phyloP scores from a whole-genome alignment of 2,888 invertebrate genomes.

The Penaeus monodon region DNA sequence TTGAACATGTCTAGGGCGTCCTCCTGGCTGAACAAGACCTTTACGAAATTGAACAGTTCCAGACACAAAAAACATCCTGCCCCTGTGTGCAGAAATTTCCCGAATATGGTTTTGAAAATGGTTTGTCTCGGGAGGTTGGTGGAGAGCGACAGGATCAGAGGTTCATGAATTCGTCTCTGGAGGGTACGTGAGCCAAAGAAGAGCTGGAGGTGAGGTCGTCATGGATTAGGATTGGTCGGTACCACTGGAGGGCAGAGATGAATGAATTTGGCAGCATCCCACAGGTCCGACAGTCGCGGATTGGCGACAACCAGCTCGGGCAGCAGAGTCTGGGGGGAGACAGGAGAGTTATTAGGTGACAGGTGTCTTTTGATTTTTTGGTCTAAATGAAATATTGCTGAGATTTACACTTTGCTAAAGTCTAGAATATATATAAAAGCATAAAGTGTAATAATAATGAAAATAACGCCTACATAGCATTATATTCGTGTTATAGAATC shows the following conservation, averaged over 20 bases:
- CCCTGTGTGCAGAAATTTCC: slow-evolving; percentile 66
- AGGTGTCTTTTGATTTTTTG: no score
- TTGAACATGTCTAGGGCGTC: slow-evolving; percentile 84
- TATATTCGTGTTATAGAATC: no score
- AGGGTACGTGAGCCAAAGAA: slow-evolving; percentile 71
- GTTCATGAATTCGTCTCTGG: slow-evolving; percentile 77
- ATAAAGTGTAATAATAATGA: no score
- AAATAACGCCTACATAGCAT: no score
- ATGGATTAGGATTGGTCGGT: slow-evolving; percentile 73
- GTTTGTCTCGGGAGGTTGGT: slow-evolving; percentile 74
- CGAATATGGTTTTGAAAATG: slow-evolving; percentile 75
- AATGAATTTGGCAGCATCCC: slow-evolving; percentile 58
- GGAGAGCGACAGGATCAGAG: slow-evolving; percentile 57
- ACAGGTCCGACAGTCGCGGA: slow-evolving; percentile 58
- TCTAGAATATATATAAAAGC: no score
- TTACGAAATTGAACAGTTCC: slow-evolving; percentile 80
- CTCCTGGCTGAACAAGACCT: slow-evolving; percentile 82
- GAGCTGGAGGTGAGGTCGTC: slow-evolving; percentile 76
- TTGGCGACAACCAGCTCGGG: slow-evolving; percentile 56
- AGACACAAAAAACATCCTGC: slow-evolving; percentile 80
- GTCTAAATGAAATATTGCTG: no score
- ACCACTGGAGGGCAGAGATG: slow-evolving; percentile 49
- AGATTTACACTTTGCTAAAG: no score
- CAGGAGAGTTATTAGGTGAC: neutral
- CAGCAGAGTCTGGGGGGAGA: slow-evolving; percentile 47